These are phyloP conservation scores for Cepaea nemoralis DNA, from an alignment of 1,140 invertebrate genomes.

Conservation along the genomic window DNA sequence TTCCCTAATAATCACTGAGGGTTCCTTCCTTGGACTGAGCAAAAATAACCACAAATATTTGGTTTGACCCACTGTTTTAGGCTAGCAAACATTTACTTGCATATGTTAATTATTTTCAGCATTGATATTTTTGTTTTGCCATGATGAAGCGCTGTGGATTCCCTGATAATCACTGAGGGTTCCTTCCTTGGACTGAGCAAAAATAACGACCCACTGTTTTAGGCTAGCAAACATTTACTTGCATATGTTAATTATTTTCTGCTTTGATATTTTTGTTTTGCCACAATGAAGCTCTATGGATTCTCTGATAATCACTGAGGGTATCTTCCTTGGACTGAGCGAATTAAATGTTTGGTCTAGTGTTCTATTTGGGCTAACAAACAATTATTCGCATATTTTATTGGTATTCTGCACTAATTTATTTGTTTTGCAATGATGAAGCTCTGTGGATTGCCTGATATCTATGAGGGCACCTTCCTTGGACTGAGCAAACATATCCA, in stretches of 20 bases:
- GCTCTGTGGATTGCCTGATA: not conserved
- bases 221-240: no score
- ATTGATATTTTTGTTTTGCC: not conserved
- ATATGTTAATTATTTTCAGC: no score
- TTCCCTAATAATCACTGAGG: not conserved
- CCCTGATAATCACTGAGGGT: conserved; percentile 12
- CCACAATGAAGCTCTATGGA: not conserved
- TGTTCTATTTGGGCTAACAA: no score
- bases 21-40: conserved; percentile 31
- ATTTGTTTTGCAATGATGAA: conserved; percentile 11
- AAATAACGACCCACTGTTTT: no score
- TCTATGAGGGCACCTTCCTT: conserved; percentile 28
- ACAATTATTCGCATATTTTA: no score
- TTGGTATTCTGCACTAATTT: no score
- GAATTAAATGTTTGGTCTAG: no score
- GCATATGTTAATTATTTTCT: no score
- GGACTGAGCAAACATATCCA: conserved; percentile 23
- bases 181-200: conserved; percentile 31
- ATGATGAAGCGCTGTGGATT: not conserved
- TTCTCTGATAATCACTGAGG: conserved; percentile 1
- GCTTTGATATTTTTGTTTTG: no score
- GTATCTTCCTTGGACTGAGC: conserved; percentile 31
- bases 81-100: no score
- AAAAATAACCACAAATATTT: no score
- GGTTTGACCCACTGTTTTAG: no score